Conservation (phyloP, 2,797 vertebrate species). For the Gambelia wislizenii region DNA sequence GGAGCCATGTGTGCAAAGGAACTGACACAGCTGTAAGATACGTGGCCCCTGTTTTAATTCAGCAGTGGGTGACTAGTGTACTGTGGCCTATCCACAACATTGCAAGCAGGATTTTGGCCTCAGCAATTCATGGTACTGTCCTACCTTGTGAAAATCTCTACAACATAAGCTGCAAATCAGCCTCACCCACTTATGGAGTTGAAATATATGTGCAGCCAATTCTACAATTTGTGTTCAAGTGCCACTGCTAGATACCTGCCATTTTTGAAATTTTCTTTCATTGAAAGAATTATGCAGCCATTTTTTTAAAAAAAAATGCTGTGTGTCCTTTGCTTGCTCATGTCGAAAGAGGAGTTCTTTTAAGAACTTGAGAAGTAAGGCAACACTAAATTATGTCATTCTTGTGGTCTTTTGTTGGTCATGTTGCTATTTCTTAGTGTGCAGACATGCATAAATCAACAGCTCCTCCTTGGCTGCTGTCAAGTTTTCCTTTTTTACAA, state of each 20-base stretch:
- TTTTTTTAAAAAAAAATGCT: rapidly evolving
- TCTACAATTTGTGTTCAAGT: background rate
- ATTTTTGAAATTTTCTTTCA: background rate
- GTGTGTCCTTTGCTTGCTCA: constrained; percentile 16
- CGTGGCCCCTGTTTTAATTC: background rate
- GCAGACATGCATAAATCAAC: constrained; percentile 46
- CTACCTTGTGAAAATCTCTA: background rate
- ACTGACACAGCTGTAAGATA: background rate
- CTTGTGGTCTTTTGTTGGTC: constrained; percentile 46
- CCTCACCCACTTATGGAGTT: background rate
- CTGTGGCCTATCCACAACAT: background rate
- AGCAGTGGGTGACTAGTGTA: background rate
- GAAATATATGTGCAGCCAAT: background rate
- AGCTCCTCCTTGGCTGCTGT: constrained; percentile 32
- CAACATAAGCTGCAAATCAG: background rate
- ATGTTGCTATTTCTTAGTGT: constrained; percentile 49
- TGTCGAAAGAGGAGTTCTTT: background rate
- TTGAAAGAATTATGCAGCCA: background rate
- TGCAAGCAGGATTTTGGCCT: background rate
- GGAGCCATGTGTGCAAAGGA: background rate
- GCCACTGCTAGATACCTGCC: background rate
- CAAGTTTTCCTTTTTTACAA: constrained; percentile 30
- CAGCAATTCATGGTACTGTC: no score
- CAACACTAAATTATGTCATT: constrained; percentile 35
- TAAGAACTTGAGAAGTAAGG: constrained; percentile 14